A percentile compares a stretch with the other conserved stretches of the same genome.
Conservation (phyloP, 2,797 vertebrate species). For the Ceyx erithaca region DNA sequence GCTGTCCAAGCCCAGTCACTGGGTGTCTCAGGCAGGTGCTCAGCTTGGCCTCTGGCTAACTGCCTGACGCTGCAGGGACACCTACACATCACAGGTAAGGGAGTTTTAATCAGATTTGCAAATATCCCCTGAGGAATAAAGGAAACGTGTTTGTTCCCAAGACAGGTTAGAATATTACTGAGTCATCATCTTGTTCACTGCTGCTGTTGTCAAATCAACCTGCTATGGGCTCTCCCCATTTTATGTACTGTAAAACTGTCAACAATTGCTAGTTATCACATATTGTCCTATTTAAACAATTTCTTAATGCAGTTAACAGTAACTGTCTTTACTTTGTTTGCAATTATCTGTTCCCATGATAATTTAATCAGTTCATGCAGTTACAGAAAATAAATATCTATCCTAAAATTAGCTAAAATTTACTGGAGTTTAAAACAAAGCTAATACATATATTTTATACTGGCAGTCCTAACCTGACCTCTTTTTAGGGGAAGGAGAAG, state of each 20-base stretch:
- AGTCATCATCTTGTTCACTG: not conserved
- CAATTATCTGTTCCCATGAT: not conserved
- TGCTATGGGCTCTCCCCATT: not conserved
- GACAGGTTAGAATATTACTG: not conserved
- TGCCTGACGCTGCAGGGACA: not conserved
- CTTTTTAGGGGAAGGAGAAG: not conserved
- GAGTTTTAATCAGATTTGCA: not conserved
- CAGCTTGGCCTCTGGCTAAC: not conserved
- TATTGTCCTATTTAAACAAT: slow-evolving; percentile 22
- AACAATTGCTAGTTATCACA: not conserved
- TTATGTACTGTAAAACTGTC: not conserved
- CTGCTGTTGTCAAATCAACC: slow-evolving; percentile 20
- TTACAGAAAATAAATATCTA: slow-evolving; percentile 60
- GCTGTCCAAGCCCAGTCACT: not conserved
- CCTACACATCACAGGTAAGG: not conserved
- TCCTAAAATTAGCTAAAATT: slow-evolving; percentile 37
- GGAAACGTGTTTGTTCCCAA: not conserved
- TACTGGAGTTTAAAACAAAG: slow-evolving; percentile 48
- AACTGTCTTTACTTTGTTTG: not conserved
- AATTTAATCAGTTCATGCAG: slow-evolving; percentile 34
- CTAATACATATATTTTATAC: slow-evolving; percentile 16
- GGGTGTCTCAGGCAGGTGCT: rapidly evolving
- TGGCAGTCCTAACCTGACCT: not conserved
- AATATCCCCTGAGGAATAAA: not conserved
- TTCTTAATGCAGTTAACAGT: slow-evolving; percentile 38